Evolutionary conservation across 2,113 vertebrate genomes (phyloP).

Genomic region (Ictalurus punctatus): DNA sequence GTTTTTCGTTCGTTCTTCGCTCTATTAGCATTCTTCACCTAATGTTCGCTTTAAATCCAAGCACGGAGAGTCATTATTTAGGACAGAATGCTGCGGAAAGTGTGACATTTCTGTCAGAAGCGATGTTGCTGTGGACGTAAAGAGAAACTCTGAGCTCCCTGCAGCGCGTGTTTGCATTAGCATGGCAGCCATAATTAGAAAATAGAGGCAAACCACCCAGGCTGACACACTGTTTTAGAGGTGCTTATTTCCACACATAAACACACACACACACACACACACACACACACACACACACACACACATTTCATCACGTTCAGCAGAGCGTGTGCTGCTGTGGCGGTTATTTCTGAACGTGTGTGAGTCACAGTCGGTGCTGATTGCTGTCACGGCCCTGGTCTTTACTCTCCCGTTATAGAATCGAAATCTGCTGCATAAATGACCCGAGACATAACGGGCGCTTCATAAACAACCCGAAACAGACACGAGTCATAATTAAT

Average conservation of each 20-base stretch:
- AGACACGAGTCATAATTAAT: neutral
- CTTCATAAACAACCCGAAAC: neutral
- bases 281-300: constrained; percentile 7
- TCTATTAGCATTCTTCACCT: neutral
- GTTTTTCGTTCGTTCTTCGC: neutral
- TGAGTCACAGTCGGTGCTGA: constrained; percentile 12
- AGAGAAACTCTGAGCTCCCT: constrained; percentile 6
- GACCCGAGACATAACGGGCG: neutral
- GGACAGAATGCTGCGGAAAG: too few species aligned
- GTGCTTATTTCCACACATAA: neutral
- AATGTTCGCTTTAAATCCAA: neutral
- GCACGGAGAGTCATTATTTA: neutral
- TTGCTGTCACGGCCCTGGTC: neutral
- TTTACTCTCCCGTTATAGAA: neutral
- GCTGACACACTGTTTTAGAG: constrained; percentile 11
- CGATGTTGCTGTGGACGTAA: neutral
- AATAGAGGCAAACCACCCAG: constrained; percentile 23
- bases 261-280: neutral
- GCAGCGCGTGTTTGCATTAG: constrained; percentile 22
- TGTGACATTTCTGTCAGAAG: neutral
- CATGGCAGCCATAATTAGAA: constrained; percentile 31
- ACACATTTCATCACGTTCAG: neutral
- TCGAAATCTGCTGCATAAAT: neutral
- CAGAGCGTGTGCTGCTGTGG: constrained; percentile 26
- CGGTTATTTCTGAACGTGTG: constrained; percentile 22